A percentile compares a stretch with the other conserved stretches of the same genome.
Conservation (phyloP, 2,888 invertebrate species). For the Monoplex corrugatus region DNA sequence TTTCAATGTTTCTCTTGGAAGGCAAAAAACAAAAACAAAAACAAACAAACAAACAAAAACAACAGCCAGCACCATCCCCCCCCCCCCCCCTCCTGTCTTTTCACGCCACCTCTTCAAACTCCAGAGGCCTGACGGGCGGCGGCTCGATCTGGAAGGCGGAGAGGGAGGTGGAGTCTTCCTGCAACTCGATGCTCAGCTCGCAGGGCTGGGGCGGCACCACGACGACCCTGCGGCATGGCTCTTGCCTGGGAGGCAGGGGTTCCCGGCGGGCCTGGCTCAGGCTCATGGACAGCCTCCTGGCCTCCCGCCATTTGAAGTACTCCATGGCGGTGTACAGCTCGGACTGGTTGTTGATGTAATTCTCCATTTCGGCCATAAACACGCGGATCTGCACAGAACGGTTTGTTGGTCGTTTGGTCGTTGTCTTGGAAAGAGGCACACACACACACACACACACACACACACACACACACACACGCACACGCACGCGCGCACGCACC, state of each 20-base stretch:
- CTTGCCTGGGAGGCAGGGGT: not conserved
- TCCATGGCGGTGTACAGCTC: not conserved
- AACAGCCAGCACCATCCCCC: no score
- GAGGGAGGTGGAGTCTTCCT: not conserved
- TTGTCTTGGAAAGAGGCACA: no score
- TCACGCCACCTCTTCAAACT: slow-evolving; percentile 17
- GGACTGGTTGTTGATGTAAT: slow-evolving; percentile 15
- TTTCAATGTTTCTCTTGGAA: not conserved
- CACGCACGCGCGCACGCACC: not conserved
- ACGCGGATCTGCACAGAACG: slow-evolving; percentile 18
- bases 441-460: not conserved
- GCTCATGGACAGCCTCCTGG: not conserved
- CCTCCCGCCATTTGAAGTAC: not conserved
- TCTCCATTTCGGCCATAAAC: slow-evolving; percentile 27
- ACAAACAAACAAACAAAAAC: no score
- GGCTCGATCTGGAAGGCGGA: not conserved
- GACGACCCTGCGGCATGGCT: not conserved
- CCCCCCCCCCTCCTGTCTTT: no score
- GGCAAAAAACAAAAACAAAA: not conserved
- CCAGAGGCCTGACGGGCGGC: slow-evolving; percentile 5
- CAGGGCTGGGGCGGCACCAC: not conserved
- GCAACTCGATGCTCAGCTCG: not conserved
- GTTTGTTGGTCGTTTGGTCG: no score
- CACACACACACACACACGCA: not conserved
- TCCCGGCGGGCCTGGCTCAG: not conserved